A percentile compares a stretch with the other conserved stretches of the same genome.
These are phyloP conservation scores for Benitochromis conjunctus DNA, from an alignment of 2,113 vertebrate species.

Conservation along the genomic window DNA sequence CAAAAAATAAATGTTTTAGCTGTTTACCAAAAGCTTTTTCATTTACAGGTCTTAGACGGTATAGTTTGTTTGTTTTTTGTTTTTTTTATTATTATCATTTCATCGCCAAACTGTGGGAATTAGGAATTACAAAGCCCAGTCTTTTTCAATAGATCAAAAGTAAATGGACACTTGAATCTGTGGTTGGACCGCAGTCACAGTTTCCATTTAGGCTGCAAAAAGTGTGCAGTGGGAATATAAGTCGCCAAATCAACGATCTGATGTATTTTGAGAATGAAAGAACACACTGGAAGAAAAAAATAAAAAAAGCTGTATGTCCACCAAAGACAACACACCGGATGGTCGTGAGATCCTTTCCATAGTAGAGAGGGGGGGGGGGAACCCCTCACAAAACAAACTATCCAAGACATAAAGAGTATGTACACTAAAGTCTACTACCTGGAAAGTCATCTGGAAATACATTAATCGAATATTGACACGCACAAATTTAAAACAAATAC, in stretches of 20 bases:
- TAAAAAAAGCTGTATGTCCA: background rate
- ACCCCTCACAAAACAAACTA: background rate
- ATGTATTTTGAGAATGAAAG: background rate
- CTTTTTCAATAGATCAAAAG: background rate
- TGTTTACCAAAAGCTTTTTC: background rate
- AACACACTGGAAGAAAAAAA: background rate
- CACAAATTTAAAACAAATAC: background rate
- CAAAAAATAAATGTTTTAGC: background rate
- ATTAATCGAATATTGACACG: background rate
- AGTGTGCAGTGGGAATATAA: background rate
- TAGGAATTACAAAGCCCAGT: background rate
- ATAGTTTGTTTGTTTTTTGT: background rate
- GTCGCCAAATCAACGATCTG: background rate
- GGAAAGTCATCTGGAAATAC: background rate
- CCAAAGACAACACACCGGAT: background rate
- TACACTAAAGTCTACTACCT: background rate
- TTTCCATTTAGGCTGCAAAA: background rate
- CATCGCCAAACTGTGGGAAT: background rate
- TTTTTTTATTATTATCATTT: background rate
- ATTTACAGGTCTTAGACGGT: background rate
- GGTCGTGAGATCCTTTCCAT: background rate
- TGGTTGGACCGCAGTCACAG: background rate
- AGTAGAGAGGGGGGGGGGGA: too few species aligned
- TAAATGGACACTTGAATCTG: background rate
- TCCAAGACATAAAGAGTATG: background rate